These are phyloP conservation scores for Microplitis mediator DNA, from an alignment of 1,140 invertebrate species.

Conservation along the genomic window DNA sequence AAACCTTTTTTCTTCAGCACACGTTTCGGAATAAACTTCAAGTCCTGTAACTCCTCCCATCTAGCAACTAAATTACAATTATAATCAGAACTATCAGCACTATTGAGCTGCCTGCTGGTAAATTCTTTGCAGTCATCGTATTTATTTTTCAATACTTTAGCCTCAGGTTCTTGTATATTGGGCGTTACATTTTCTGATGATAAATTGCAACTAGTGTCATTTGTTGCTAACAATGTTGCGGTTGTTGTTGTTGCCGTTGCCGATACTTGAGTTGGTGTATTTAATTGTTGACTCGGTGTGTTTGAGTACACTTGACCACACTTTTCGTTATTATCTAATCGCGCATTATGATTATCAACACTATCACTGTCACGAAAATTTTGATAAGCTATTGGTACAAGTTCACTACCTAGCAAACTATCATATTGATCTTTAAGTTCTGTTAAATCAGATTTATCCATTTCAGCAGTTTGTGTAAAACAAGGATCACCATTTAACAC, in stretches of 20 bases:
- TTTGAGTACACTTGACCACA: not conserved
- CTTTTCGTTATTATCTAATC: slow-evolving; percentile 8
- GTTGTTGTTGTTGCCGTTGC: too few species aligned
- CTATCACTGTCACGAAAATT: slow-evolving; percentile 11
- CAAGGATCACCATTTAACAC: slow-evolving; percentile 35
- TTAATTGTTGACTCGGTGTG: not conserved
- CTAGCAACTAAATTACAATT: slow-evolving; percentile 34
- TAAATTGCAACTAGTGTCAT: not conserved
- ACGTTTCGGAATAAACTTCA: slow-evolving; percentile 21
- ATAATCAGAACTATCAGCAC: slow-evolving; percentile 30
- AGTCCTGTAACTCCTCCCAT: slow-evolving; percentile 31
- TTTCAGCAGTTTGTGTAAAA: slow-evolving; percentile 34
- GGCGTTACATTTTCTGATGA: slow-evolving; percentile 24
- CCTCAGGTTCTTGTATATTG: slow-evolving; percentile 22
- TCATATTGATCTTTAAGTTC: slow-evolving; percentile 33
- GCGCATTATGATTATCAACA: slow-evolving; percentile 9
- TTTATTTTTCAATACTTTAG: slow-evolving; percentile 5
- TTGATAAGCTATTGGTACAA: slow-evolving; percentile 26
- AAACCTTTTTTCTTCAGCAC: slow-evolving; percentile 3
- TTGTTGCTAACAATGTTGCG: not conserved
- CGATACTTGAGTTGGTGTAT: too few species aligned
- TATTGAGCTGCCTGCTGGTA: not conserved
- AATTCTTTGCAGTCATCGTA: slow-evolving; percentile 17
- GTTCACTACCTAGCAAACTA: slow-evolving; percentile 28
- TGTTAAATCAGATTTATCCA: slow-evolving; percentile 34